phyloP scores from a whole-genome alignment of 2,113 vertebrate species.

The Anarrhichthys ocellatus region DNA sequence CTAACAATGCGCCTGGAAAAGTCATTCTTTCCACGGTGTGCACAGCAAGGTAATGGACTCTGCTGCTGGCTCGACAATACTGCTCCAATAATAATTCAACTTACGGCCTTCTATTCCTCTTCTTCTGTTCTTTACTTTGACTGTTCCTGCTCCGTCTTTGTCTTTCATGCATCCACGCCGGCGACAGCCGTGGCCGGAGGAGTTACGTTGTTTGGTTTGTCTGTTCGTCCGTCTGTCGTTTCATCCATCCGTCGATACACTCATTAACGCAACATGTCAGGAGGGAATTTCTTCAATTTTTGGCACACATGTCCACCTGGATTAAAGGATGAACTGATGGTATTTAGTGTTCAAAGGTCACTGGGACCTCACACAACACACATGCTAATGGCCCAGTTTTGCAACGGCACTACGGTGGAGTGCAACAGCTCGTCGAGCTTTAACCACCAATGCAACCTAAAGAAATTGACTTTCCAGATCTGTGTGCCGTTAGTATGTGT shows the following conservation, averaged over 20 bases:
- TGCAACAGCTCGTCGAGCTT: too few species aligned
- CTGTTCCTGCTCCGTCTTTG: background rate
- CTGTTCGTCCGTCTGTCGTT: too few species aligned
- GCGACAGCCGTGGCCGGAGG: too few species aligned
- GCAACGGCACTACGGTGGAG: too few species aligned
- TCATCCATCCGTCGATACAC: too few species aligned
- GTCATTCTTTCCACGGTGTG: slow-evolving; percentile 40
- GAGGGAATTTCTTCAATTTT: background rate
- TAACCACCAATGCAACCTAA: too few species aligned
- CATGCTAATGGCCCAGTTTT: background rate
- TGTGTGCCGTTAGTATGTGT: too few species aligned
- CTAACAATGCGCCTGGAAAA: slow-evolving; percentile 32
- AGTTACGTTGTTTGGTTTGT: background rate
- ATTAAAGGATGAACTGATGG: too few species aligned
- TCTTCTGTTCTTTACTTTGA: background rate
- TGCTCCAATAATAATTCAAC: slow-evolving; percentile 12
- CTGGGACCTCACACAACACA: background rate
- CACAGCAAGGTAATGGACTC: slow-evolving; percentile 23
- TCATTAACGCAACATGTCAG: too few species aligned
- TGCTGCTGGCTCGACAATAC: slow-evolving; percentile 5
- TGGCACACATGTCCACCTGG: background rate
- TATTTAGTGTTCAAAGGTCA: too few species aligned
- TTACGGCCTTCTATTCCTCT: background rate
- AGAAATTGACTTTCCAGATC: too few species aligned
- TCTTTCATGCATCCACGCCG: background rate